Evolutionary conservation across 2,888 invertebrate species (phyloP).

Genomic region (Pherbina coryleti): DNA sequence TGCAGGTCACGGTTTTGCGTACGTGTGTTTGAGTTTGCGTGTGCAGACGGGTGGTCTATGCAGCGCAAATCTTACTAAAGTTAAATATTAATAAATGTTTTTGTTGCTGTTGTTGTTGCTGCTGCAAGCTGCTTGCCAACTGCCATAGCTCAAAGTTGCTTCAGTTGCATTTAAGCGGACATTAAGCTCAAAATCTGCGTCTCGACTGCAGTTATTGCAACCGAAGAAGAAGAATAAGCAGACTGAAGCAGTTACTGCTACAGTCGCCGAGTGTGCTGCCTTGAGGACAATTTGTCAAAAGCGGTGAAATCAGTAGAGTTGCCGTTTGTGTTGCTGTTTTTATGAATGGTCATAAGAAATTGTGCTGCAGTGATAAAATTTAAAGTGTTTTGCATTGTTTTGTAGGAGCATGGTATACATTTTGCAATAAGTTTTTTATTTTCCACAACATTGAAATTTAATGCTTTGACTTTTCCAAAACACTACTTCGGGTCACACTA

Average conservation of each 20-base stretch:
- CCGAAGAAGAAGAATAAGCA: too few relatives aligned
- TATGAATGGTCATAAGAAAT: slow-evolving; percentile 7
- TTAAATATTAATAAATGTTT: not conserved
- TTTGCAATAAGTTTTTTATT: slow-evolving; percentile 4
- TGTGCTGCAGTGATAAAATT: slow-evolving; percentile 10
- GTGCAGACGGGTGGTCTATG: slow-evolving; percentile 19
- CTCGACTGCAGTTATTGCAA: not conserved
- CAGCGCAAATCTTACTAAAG: not conserved
- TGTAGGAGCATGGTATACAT: not conserved
- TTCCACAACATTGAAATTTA: slow-evolving; percentile 34
- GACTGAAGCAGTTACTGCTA: not conserved
- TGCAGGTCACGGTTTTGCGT: slow-evolving; percentile 5
- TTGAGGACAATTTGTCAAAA: slow-evolving; percentile 25
- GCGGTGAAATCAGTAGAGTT: slow-evolving; percentile 27
- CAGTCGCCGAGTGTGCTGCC: slow-evolving; percentile 1
- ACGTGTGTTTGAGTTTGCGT: not conserved
- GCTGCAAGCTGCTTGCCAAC: not conserved
- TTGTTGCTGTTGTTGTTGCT: slow-evolving; percentile 11
- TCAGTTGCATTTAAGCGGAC: slow-evolving; percentile 23
- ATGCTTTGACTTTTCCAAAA: slow-evolving; percentile 16
- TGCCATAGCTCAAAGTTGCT: not conserved
- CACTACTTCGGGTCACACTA: slow-evolving; percentile 23
- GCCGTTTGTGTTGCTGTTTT: not conserved
- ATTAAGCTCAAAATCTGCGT: not conserved
- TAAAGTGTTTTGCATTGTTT: not conserved